Base-by-base conservation (phyloP, 2,888 invertebrate species). In the Heliconius sara region DNA sequence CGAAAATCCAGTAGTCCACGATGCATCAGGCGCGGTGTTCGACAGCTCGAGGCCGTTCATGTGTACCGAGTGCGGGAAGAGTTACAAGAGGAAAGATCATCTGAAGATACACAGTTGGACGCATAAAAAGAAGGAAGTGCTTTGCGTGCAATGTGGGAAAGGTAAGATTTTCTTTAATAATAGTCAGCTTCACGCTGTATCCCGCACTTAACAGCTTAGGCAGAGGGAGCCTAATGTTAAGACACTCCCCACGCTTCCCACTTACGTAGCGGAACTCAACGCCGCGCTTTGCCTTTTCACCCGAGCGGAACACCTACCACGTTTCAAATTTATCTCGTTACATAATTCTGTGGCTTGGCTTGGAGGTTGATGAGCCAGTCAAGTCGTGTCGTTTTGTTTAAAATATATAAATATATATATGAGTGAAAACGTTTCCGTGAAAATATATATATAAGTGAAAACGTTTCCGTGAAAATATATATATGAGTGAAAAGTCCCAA, bases 41-140 rank as follows among this genome's bases (percentile, higher is more conserved):
- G 83, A 96, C 89, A 96, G 96, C 0, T 96, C 96, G 83, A 91
- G 97, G 67, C 97, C 97, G 16, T 97, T 96, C 87, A 96, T 96
- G 0, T 97, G 97, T 90, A 94, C 96, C 27, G 96, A 97, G 30
- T 97, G 97, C 88, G 95, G 96, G 90, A 97, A 97, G 90, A 96
- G 96, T 0, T 97, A 97, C 90, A 97, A 97, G 88, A 95, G 97
- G 85, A 97, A 97, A 92, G 98, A 98, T 88, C 97, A 97, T 86
- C 95, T 98, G 80, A 97, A 97, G 88, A 95, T 97, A 76, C 98
- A 98, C 90, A 97, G 96, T 85, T 97, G 97, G 83, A 97, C 97
- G 80, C 98, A 98, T 89, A 96, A 97, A 84, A 97, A 97, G 82
- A 98, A 97, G 88, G 97, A 97, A 60, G 97, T 97, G 87, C 95